Evolutionary conservation across 2,888 invertebrate genomes (phyloP).

Genomic region (Chirona hameri): DNA sequence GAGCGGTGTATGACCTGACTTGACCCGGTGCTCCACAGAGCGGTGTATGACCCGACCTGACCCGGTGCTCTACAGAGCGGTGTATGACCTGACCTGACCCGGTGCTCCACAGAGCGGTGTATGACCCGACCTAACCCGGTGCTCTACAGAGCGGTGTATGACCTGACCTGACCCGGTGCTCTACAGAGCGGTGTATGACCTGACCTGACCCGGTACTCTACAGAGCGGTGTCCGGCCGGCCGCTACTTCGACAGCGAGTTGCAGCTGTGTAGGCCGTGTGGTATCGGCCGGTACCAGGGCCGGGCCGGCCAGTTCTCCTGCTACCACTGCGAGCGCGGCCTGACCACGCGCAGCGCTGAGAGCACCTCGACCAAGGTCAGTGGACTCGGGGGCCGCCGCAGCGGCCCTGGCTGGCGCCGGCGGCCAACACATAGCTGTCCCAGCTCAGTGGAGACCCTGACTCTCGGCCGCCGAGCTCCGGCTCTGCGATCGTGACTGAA

Average conservation of each 20-base stretch:
- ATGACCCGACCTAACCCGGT: background rate
- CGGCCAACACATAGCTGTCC: too few relatives aligned
- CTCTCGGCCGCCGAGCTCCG: too few relatives aligned
- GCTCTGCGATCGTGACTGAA: too few relatives aligned
- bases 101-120: too few relatives aligned
- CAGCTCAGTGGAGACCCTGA: too few relatives aligned
- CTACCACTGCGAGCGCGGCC: constrained; percentile 79
- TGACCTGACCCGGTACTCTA: background rate
- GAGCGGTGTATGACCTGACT: too few relatives aligned
- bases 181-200: background rate
- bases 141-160: background rate
- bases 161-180: background rate
- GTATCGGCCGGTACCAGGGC: constrained; percentile 89
- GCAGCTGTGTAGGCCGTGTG: constrained; percentile 85
- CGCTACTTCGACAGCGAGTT: constrained; percentile 88
- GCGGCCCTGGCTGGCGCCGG: too few relatives aligned
- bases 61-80: too few relatives aligned
- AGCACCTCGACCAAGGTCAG: constrained; percentile 62
- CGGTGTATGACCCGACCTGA: too few relatives aligned
- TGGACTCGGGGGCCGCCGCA: background rate
- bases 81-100: background rate
- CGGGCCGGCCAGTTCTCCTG: constrained; percentile 87
- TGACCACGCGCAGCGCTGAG: constrained; percentile 85
- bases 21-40: too few relatives aligned
- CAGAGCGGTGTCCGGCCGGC: constrained; percentile 84